A percentile compares a stretch with the other conserved stretches of the same genome.
These are phyloP conservation scores for Eudasyphora cyanicolor DNA, from an alignment of 2,888 invertebrate genomes.

Conservation along the genomic window DNA sequence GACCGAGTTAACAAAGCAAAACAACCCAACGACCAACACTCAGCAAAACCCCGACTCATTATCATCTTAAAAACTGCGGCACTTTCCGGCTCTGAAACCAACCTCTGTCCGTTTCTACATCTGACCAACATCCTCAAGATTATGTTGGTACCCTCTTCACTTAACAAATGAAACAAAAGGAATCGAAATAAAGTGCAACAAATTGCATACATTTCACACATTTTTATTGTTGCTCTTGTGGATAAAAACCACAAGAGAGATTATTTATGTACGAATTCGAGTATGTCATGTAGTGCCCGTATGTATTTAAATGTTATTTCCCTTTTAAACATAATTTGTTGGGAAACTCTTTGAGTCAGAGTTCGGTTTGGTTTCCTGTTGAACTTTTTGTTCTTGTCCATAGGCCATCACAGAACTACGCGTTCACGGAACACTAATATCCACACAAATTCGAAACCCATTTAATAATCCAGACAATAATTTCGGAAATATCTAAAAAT, in stretches of 20 bases:
- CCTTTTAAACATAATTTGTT: background rate
- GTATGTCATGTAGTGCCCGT: background rate
- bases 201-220: background rate
- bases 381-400: too few relatives aligned
- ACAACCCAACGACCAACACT: background rate
- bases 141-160: too few relatives aligned
- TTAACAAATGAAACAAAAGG: too few relatives aligned
- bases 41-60: slow-evolving; percentile 32
- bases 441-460: too few relatives aligned
- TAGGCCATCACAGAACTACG: too few relatives aligned
- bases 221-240: background rate
- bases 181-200: background rate
- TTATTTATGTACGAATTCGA: background rate
- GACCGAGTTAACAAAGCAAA: too few relatives aligned
- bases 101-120: background rate
- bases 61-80: slow-evolving; percentile 50
- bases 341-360: background rate
- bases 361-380: slow-evolving; percentile 1
- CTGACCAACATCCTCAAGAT: slow-evolving; percentile 39
- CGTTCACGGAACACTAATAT: too few relatives aligned
- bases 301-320: background rate
- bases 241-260: background rate
- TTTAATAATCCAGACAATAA: too few relatives aligned
- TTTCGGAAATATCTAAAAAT: too few relatives aligned
- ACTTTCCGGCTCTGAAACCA: background rate